phyloP scores from a whole-genome alignment of 2,797 vertebrate species.

The Girardinus metallicus region DNA sequence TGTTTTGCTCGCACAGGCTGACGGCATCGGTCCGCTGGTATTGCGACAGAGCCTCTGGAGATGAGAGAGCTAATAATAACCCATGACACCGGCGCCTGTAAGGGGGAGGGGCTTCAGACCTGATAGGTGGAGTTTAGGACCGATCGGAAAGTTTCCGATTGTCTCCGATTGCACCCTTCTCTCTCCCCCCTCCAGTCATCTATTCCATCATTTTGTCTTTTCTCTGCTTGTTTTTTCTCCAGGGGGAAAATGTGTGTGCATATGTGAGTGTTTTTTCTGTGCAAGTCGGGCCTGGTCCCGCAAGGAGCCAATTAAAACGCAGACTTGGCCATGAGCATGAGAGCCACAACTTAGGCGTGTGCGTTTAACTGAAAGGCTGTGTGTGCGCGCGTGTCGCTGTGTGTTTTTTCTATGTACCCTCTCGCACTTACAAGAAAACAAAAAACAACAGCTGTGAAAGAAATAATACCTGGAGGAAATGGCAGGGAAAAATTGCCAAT shows the following conservation, averaged over 20 bases:
- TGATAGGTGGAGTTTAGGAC: conserved; percentile 36
- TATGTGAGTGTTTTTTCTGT: conserved; percentile 51
- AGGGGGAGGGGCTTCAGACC: conserved; percentile 56
- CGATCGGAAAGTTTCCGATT: conserved; percentile 70
- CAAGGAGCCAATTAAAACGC: conserved; percentile 84
- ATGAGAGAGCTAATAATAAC: conserved; percentile 70
- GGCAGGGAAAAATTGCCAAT: conserved; percentile 58
- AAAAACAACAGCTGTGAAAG: conserved; percentile 77
- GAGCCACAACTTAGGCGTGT: conserved; percentile 56
- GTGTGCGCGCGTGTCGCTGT: conserved; percentile 25
- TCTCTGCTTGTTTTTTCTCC: conserved; percentile 48
- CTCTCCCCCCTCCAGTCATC: conserved; percentile 59
- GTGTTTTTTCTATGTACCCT: conserved; percentile 58
- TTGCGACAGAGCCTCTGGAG: conserved; percentile 69
- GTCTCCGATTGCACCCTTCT: conserved; percentile 20
- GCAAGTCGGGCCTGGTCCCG: conserved; percentile 69
- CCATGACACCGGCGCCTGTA: conserved; percentile 67
- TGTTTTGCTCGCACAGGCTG: conserved; percentile 49
- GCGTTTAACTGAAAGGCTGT: conserved; percentile 31
- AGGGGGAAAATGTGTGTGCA: conserved; percentile 32
- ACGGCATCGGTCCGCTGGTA: conserved; percentile 57
- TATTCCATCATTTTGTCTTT: conserved; percentile 74
- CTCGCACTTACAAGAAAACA: conserved; percentile 65
- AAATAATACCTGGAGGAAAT: conserved; percentile 73
- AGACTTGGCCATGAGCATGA: conserved; percentile 71